A percentile compares a stretch with the other conserved stretches of the same genome.
Conservation (phyloP, 2,113 vertebrate species). For the Calyptommatus sinebrachiatus region DNA sequence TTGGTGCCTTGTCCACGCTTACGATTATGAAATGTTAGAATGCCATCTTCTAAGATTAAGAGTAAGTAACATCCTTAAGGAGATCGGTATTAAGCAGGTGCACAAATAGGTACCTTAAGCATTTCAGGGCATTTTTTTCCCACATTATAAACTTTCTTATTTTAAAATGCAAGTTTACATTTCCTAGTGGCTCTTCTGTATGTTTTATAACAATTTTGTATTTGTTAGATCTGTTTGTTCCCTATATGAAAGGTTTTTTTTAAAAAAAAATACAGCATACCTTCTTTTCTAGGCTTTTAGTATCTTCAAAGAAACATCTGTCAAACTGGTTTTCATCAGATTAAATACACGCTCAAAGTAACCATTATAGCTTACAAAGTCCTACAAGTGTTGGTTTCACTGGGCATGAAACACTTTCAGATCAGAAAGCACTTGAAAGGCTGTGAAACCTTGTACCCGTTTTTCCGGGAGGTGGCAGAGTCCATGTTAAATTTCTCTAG, state of each 20-base stretch:
- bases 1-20: conserved; percentile 24
- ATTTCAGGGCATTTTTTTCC: neutral
- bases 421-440: conserved; percentile 41
- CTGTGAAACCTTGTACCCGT: conserved; percentile 7
- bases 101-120: neutral
- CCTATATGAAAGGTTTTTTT: conserved; percentile 29
- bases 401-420: conserved; percentile 37
- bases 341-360: conserved; percentile 65
- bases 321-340: conserved; percentile 61
- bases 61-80: conserved; percentile 19
- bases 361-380: conserved; percentile 47
- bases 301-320: conserved; percentile 69
- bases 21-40: conserved; percentile 36
- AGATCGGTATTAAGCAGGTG: conserved; percentile 41
- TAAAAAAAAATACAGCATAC: conserved; percentile 10
- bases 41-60: conserved; percentile 19
- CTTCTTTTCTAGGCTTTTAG: conserved; percentile 23
- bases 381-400: conserved; percentile 54
- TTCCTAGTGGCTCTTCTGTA: neutral
- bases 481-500: neutral
- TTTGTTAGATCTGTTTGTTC: conserved; percentile 28
- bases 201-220: conserved; percentile 37
- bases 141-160: conserved; percentile 13
- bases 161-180: neutral
- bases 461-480: neutral